Evolutionary conservation across 2,113 vertebrate genomes (phyloP).

Genomic region (Odocoileus hemionus): DNA sequence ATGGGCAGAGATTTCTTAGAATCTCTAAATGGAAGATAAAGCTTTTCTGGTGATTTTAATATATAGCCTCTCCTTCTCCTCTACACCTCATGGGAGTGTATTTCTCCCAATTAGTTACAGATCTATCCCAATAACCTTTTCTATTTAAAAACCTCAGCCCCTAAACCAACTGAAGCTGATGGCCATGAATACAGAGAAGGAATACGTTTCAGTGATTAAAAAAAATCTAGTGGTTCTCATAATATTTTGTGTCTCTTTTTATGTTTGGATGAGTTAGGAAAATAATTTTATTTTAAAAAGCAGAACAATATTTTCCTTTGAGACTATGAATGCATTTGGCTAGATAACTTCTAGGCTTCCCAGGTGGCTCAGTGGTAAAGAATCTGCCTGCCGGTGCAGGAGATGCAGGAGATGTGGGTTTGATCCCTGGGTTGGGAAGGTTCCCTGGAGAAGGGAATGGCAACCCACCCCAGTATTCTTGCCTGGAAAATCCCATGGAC

Average conservation of each 20-base stretch:
- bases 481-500: background rate
- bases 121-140: background rate
- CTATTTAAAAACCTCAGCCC: background rate
- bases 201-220: background rate
- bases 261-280: background rate
- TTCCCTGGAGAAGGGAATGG: background rate
- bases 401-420: background rate
- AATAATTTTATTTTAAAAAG: slow-evolving; percentile 19
- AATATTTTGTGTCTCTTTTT: background rate
- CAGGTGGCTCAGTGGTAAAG: background rate
- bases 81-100: background rate
- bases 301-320: background rate
- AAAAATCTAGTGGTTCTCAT: background rate
- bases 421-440: background rate
- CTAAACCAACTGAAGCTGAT: background rate
- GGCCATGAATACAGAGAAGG: background rate
- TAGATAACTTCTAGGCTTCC: background rate
- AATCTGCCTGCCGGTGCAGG: background rate
- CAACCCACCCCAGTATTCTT: background rate
- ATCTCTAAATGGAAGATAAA: background rate
- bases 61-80: background rate
- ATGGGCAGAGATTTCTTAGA: background rate
- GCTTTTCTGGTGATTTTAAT: background rate
- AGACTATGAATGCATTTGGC: background rate
- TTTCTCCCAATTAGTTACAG: background rate